Base-by-base conservation (phyloP, 2,113 vertebrate species). In the Vanacampus margaritifer region DNA sequence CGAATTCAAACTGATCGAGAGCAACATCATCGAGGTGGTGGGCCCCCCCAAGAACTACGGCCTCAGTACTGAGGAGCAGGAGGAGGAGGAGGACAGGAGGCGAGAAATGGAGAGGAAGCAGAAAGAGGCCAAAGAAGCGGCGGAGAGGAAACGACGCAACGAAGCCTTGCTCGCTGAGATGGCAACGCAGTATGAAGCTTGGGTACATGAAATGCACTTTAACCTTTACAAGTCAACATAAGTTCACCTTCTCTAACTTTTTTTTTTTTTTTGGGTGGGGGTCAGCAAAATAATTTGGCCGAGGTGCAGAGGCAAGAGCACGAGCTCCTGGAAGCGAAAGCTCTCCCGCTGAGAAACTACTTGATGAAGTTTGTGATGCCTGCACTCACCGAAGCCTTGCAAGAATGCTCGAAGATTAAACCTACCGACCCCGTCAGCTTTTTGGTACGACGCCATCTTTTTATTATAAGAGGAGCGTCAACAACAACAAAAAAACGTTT, bases 361-460 rank as follows among this genome's bases (percentile, higher is more conserved):
- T 84, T 99, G 85, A 95, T 98, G 94, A 93, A 92, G 73, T 87
- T 95, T 0, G 93, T 97, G 48, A 97, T 98, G 93, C 95, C 96
- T 5, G 91, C 94, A 0, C 93, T 99, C 37, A 87, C 90, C 58
- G 87, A 91, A 76, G 96, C 94, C 1, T 87, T 98, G 79, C 83
- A 87, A 6, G 93, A 96, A 51, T 96, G 95, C 70, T 92, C 92
- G 72, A 93, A 87, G 74, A 87, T 93, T 75, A 93, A 95, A 68
- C 95, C 96, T 0, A 93, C 95, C 0, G 94, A 98, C 68, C 96
- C 97, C 0, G 88, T 98, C 0, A 92, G 97, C 75, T 99, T 95
- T 85, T 66, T 99, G 96, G 97, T 99, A 92, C 54, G 68, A 14
- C 17, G 32, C 45, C 53, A 39, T 37, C 5, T n/a, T 46, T 37